Evolutionary conservation across 2,888 invertebrate genomes (phyloP).

Genomic region (Epinotia ramella): DNA sequence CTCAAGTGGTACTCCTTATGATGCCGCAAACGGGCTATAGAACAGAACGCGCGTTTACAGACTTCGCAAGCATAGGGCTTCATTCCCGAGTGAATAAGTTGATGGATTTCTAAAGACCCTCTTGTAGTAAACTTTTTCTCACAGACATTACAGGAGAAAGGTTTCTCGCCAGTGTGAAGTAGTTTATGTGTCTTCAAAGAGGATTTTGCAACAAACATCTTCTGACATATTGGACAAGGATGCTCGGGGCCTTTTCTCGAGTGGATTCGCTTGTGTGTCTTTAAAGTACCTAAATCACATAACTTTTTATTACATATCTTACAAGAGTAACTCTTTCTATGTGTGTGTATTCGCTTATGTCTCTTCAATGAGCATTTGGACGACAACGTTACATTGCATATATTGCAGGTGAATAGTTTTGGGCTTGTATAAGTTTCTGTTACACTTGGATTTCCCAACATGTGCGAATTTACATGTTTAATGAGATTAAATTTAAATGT

Average conservation of each 20-base stretch:
- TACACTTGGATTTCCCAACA: neutral
- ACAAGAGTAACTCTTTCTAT: neutral
- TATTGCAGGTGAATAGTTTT: neutral
- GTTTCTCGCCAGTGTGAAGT: neutral
- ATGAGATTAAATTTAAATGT: neutral
- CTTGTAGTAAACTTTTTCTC: neutral
- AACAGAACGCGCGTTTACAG: no score
- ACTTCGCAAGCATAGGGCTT: no score
- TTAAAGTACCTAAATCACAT: neutral
- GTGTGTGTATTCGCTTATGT: neutral
- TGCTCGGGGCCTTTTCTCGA: neutral
- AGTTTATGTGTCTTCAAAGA: neutral
- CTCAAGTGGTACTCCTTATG: no score
- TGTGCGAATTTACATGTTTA: neutral
- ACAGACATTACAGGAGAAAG: neutral
- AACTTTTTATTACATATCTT: neutral
- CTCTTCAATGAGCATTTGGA: neutral
- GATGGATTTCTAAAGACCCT: neutral
- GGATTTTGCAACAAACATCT: neutral
- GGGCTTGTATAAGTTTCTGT: neutral
- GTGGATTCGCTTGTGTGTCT: neutral
- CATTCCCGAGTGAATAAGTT: no score
- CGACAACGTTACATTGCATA: neutral
- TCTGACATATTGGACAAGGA: neutral
- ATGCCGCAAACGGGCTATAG: no score